phyloP scores from a whole-genome alignment of 2,888 invertebrate species.

The Exephanes ischioxanthus region DNA sequence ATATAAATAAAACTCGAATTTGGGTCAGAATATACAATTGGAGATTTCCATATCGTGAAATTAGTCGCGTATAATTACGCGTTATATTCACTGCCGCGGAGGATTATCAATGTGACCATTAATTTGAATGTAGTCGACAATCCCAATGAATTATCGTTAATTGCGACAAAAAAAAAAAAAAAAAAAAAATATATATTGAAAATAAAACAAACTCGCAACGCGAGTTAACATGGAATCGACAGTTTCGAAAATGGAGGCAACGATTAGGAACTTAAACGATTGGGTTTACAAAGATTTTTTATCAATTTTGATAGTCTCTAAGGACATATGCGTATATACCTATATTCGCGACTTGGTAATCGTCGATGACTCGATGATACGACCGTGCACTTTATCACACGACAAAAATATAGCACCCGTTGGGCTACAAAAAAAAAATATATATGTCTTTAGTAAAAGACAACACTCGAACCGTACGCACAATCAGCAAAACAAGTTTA shows the following conservation, averaged over 20 bases:
- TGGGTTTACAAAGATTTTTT: conserved; percentile 36
- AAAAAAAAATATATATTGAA: too few relatives aligned
- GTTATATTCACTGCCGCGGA: conserved; percentile 67
- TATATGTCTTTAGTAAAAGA: conserved; percentile 55
- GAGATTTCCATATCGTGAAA: conserved; percentile 53
- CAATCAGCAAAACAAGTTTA: conserved; percentile 67
- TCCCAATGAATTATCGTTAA: conserved; percentile 52
- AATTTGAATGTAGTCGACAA: conserved; percentile 59
- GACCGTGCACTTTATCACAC: conserved; percentile 49
- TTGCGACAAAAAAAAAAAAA: conserved; percentile 13
- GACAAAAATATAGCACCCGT: conserved; percentile 32
- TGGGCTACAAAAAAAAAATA: conserved; percentile 27
- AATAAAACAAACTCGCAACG: conserved; percentile 10
- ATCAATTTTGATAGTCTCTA: conserved; percentile 56
- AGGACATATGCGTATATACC: conserved; percentile 34
- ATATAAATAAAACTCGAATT: conserved; percentile 35
- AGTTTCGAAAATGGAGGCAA: conserved; percentile 35
- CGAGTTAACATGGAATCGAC: conserved; percentile 27
- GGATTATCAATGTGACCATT: conserved; percentile 52
- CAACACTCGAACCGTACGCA: conserved; percentile 70
- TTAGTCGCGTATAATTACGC: conserved; percentile 41
- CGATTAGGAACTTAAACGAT: conserved; percentile 39
- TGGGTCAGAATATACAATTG: conserved; percentile 41
- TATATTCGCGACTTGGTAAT: conserved; percentile 31
- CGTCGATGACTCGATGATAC: conserved; percentile 35